These are phyloP conservation scores for Ypsolopha sequella DNA, from an alignment of 2,888 invertebrate genomes.

Conservation along the genomic window DNA sequence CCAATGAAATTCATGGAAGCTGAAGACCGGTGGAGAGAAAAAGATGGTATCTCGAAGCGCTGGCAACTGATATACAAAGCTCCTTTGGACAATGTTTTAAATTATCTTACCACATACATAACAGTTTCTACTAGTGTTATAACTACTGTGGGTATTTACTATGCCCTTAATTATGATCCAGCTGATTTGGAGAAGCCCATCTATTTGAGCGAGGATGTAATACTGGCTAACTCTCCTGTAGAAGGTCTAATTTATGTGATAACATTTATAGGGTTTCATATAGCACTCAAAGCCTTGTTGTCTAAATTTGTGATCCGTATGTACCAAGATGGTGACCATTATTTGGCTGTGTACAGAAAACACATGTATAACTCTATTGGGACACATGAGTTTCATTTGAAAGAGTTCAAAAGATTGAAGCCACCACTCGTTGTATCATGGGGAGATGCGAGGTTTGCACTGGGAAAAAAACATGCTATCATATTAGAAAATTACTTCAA, in stretches of 20 bases:
- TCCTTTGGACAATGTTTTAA: constrained; percentile 44
- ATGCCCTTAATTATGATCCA: constrained; percentile 35
- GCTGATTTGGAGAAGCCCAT: constrained; percentile 37
- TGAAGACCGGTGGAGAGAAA: constrained; percentile 41
- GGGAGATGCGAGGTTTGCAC: constrained; percentile 47
- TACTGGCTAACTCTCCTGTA: constrained; percentile 43
- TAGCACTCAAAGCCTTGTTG: constrained; percentile 39
- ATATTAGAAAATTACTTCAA: constrained; percentile 52
- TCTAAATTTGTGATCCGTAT: constrained; percentile 51
- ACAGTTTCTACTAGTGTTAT: constrained; percentile 36
- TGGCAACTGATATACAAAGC: constrained; percentile 59
- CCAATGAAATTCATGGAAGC: constrained; percentile 43
- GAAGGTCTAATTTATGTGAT: constrained; percentile 46
- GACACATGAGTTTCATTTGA: constrained; percentile 44
- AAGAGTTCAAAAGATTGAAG: constrained; percentile 44
- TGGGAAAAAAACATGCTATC: constrained; percentile 51
- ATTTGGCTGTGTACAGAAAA: constrained; percentile 48
- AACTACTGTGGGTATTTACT: constrained; percentile 30
- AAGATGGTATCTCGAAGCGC: constrained; percentile 36
- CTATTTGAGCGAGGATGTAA: constrained; percentile 35
- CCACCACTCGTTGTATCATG: constrained; percentile 42
- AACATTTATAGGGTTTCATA: constrained; percentile 41
- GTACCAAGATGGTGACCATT: constrained; percentile 55
- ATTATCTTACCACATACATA: constrained; percentile 36
- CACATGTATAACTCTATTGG: constrained; percentile 33